Evolutionary conservation across 2,888 invertebrate species (phyloP), one percentile per base, ranked within the genome.

Genomic region (Oasisia sp.): DNA sequence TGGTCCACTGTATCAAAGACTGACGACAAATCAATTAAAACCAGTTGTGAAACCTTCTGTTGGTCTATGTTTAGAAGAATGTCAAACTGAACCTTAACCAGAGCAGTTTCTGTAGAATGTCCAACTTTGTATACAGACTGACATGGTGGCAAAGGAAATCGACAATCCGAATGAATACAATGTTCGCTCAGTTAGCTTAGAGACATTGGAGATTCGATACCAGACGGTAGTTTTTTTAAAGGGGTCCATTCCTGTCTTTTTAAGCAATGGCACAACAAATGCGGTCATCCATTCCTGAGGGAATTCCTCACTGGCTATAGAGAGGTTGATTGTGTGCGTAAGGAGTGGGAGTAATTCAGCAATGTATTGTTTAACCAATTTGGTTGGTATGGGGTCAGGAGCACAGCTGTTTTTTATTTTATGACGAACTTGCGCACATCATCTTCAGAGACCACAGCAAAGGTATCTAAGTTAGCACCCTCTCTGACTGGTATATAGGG

Each of bases 71-170:
- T 90, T 27, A 14, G 5, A 32, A 90, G 90, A 32, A 32, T 90
- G n/a, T 90, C 90, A 27, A 32, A 90, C 44, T 90, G 90, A 14
- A 90, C 90, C 38, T 32, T 90, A 44, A 90, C 32, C 9, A 50
- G 50, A 5, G 50, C 50, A 90, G 90, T 90, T 90, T 90, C 90
- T 19, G 90, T 90, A 32, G 90, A 32, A 44, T 90, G 90, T n/a
- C 90, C 5, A 19, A 27, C 38, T 90, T 0, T 50, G 50, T 50
- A 50, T 12, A 7, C 50, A 11, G 50, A 50, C 50, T 50, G 50
- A 50, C 50, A 50, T 11, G 9, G 50, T 50, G 50, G 50, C 50
- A 50, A 50, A 12, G 7, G 2, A 50, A 50, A 50, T 50, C 12
- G 9, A 50, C 50, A 50, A 50, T 12, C 44, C 27, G 44, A 38